phyloP scores from a whole-genome alignment of 2,888 invertebrate genomes.

The Euzetes globulus region DNA sequence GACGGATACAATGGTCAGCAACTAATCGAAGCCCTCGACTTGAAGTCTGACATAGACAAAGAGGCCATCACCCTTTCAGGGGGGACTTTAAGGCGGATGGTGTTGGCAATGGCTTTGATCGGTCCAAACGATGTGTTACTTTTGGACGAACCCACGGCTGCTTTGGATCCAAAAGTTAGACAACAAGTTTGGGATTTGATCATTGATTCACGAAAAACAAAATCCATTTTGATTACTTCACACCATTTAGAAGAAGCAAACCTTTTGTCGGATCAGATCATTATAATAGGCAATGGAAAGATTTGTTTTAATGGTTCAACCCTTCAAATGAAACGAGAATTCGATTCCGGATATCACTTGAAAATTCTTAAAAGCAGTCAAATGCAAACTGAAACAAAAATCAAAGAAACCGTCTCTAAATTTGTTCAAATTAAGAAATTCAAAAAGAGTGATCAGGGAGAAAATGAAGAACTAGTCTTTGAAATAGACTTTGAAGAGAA shows the following conservation, averaged over 20 bases:
- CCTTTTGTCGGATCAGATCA: background rate
- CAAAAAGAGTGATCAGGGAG: background rate
- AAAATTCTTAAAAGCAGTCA: background rate
- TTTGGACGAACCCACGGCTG: background rate
- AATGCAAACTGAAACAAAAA: constrained; percentile 6
- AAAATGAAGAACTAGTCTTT: background rate
- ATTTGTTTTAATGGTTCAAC: constrained; percentile 2
- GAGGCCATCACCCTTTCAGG: background rate
- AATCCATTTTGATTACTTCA: constrained; percentile 13
- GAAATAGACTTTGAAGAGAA: background rate
- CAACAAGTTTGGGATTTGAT: constrained; percentile 21
- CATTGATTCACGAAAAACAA: constrained; percentile 13
- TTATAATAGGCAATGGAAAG: background rate
- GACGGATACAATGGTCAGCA: constrained; percentile 1
- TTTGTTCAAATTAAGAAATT: background rate
- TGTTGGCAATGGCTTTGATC: constrained; percentile 4
- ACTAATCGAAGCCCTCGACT: background rate
- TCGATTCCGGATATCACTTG: constrained; percentile 21
- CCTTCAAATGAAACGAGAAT: constrained; percentile 6
- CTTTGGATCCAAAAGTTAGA: constrained; percentile 15
- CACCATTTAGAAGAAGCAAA: constrained; percentile 26
- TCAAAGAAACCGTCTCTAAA: background rate
- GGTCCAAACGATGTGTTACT: constrained; percentile 12
- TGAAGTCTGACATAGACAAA: background rate
- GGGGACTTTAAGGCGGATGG: background rate